A percentile compares a stretch with the other conserved stretches of the same genome.
phyloP scores from a whole-genome alignment of 2,888 invertebrate genomes.

The Caenorhabditis plicata region DNA sequence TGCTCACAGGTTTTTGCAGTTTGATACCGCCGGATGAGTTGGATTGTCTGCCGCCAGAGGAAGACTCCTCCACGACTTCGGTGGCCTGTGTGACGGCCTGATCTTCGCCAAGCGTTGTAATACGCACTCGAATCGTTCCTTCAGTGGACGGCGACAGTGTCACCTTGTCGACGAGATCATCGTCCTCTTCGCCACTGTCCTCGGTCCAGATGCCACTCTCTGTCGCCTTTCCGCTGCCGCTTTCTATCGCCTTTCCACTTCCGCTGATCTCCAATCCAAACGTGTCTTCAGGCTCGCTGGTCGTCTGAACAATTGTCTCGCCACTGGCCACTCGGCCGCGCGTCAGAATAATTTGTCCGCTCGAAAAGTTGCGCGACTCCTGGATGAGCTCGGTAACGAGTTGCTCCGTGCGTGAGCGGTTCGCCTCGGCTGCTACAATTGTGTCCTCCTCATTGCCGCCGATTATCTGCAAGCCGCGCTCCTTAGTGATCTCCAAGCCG shows the following conservation, averaged over 20 bases:
- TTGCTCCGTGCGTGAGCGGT: slow-evolving; percentile 21
- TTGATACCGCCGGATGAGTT: slow-evolving; percentile 7
- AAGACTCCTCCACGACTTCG: slow-evolving; percentile 9
- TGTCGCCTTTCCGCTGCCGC: not conserved
- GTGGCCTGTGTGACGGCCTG: slow-evolving; percentile 3
- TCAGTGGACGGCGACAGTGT: not conserved
- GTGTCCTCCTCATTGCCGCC: slow-evolving; percentile 29
- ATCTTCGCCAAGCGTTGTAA: slow-evolving; percentile 27
- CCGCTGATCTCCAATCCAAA: slow-evolving; percentile 32
- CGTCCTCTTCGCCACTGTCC: slow-evolving; percentile 23
- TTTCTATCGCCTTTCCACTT: slow-evolving; percentile 1
- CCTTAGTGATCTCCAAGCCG: slow-evolving; percentile 29
- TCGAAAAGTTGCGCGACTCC: slow-evolving; percentile 38
- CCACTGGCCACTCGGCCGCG: slow-evolving; percentile 30
- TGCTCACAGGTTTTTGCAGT: slow-evolving; percentile 3
- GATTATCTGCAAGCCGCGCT: slow-evolving; percentile 36
- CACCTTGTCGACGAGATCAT: slow-evolving; percentile 24
- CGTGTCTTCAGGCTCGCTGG: slow-evolving; percentile 9
- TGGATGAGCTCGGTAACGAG: slow-evolving; percentile 21
- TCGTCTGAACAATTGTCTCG: slow-evolving; percentile 18
- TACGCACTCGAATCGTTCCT: slow-evolving; percentile 15
- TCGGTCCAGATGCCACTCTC: slow-evolving; percentile 4
- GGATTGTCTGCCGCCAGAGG: slow-evolving; percentile 15
- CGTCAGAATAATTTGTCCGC: slow-evolving; percentile 45
- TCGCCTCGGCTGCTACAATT: slow-evolving; percentile 10